Base-by-base conservation (phyloP, 2,888 invertebrate species). In the Euplagia quadripunctaria region DNA sequence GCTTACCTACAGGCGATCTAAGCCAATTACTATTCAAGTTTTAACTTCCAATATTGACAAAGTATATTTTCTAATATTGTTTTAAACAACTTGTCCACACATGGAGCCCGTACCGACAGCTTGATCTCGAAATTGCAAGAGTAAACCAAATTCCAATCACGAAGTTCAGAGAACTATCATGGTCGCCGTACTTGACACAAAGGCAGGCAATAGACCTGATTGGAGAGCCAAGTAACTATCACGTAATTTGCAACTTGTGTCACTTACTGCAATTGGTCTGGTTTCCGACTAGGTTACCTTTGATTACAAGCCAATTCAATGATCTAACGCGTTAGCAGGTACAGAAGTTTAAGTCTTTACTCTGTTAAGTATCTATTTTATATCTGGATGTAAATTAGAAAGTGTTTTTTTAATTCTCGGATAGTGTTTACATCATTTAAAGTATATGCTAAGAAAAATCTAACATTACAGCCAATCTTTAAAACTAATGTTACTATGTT, bases 181-280 rank as follows among this genome's bases (percentile, higher is more conserved):
- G 65, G 76, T 16, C 11, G 11, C 52, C 64, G 70, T 80, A 77
- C 31, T n/a, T 17, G n/a, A 71, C 76, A 79, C 80, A 83, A 82
- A 83, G 77, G 78, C 77, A 64, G 73, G 67, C 81, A 76, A 77
- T 79, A 78, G 72, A 71, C 74, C 68, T 79, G 80, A 83, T 83
- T 83, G 83, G 72, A 77, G 75, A 76, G 74, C 68, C 73, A 70
- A 80, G 82, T 75, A 74, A 80, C 78, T 83, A 76, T 80, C 73
- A 73, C 71, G 70, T 75, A 76, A 81, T 82, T 80, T 80, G 82
- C 75, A 70, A 75, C 73, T 73, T 73, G 73, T 70, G 72, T 72
- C 70, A 76, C 80, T 76, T 74, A 72, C 61, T 52, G 58, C 68
- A 74, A 70, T 78, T 72, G 65, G 70, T 66, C 68, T 42, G 46